These are phyloP conservation scores for Drosophila bunnanda DNA, from an alignment of 2,888 invertebrate species.

Conservation along the genomic window DNA sequence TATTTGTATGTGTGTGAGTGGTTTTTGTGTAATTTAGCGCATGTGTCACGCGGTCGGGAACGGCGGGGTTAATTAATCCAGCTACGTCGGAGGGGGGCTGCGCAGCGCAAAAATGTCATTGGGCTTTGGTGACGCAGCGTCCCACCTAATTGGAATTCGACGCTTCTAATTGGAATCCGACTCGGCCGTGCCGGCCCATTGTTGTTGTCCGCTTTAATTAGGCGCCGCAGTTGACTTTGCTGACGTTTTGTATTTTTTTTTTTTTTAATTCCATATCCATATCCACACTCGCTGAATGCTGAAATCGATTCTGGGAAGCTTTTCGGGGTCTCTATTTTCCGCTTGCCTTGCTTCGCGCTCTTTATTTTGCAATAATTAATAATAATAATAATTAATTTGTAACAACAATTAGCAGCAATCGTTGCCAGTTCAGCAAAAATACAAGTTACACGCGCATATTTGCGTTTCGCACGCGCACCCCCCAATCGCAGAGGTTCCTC, in stretches of 20 bases:
- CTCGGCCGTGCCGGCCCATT: constrained; percentile 20
- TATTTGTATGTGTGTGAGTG: constrained; percentile 28
- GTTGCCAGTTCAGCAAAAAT: constrained; percentile 19
- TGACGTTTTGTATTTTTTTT: constrained; percentile 37
- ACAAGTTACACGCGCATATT: constrained; percentile 61
- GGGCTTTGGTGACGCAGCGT: constrained; percentile 71
- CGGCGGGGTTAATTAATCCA: constrained; percentile 77
- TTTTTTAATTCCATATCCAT: constrained; percentile 7
- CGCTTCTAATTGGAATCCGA: constrained; percentile 72
- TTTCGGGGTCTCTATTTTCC: constrained; percentile 36
- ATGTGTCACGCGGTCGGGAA: constrained; percentile 71
- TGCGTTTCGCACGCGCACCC: constrained; percentile 66
- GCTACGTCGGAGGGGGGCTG: constrained; percentile 54
- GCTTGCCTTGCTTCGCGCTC: constrained; percentile 35
- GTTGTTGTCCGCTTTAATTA: constrained; percentile 59
- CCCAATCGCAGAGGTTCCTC: constrained; percentile 18
- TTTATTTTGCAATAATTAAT: constrained; percentile 47
- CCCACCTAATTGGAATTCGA: constrained; percentile 77
- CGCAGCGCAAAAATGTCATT: constrained; percentile 74
- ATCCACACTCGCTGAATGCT: constrained; percentile 12
- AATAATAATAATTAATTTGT: constrained; percentile 18
- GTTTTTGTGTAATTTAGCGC: constrained; percentile 47
- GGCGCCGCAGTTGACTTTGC: constrained; percentile 48
- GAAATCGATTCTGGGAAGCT: constrained; percentile 58
- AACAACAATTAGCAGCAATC: constrained; percentile 40